Evolutionary conservation across 2,888 invertebrate species (phyloP).

Genomic region (Latrodectus hesperus): DNA sequence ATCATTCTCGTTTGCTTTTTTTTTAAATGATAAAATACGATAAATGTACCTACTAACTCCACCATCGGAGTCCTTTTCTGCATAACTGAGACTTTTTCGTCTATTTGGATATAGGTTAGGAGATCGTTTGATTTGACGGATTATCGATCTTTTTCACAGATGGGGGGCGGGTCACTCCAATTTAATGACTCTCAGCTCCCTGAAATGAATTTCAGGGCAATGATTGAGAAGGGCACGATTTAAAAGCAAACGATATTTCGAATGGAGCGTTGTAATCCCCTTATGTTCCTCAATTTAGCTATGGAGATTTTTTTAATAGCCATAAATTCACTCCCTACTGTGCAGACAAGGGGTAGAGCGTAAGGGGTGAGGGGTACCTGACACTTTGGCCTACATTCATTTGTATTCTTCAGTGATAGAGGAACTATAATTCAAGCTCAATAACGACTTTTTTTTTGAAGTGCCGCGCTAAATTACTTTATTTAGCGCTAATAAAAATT

Average conservation of each 20-base stretch:
- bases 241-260: constrained; percentile 1
- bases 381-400: not conserved
- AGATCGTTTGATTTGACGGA: constrained; percentile 20
- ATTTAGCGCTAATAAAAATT: too few relatives aligned
- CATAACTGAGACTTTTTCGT: not conserved
- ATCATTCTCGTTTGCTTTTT: too few relatives aligned
- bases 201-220: constrained; percentile 24
- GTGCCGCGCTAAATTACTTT: too few relatives aligned
- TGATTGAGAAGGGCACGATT: constrained; percentile 11
- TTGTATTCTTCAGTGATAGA: not conserved
- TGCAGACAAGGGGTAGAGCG: not conserved
- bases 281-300: too few relatives aligned
- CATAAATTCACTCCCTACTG: constrained; percentile 6
- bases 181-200: constrained; percentile 24
- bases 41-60: not conserved
- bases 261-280: constrained; percentile 25
- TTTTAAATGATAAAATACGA: too few relatives aligned
- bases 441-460: too few relatives aligned
- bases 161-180: constrained; percentile 31
- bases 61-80: constrained; percentile 17
- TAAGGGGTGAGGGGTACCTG: not conserved
- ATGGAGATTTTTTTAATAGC: not conserved
- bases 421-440: too few relatives aligned
- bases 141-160: constrained; percentile 48
- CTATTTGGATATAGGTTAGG: constrained; percentile 7